These are phyloP conservation scores for Dendrolimus kikuchii DNA, from an alignment of 1,140 invertebrate genomes.

Conservation along the genomic window DNA sequence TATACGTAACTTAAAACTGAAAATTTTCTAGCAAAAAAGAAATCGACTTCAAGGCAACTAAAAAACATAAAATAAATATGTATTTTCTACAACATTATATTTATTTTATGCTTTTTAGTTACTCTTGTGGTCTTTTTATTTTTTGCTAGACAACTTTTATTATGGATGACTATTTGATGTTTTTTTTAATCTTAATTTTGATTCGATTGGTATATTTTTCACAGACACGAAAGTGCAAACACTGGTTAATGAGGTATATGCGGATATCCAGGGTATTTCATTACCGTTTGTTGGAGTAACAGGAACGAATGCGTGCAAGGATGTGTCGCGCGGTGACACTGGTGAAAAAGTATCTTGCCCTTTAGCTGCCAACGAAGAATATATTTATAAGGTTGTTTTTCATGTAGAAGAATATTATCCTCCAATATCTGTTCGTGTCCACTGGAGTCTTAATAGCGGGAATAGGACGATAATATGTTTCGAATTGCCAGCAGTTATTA, in stretches of 20 bases:
- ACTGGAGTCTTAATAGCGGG: conserved; percentile 73
- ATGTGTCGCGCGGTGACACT: conserved; percentile 60
- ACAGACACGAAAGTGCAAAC: conserved; percentile 50
- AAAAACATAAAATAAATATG: no score
- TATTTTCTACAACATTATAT: no score
- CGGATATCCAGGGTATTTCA: conserved; percentile 61
- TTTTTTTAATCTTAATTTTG: background rate
- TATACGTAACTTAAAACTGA: no score
- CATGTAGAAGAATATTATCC: conserved; percentile 31
- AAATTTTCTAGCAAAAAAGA: no score
- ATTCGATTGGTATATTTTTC: conserved; percentile 24
- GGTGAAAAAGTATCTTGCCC: conserved; percentile 39
- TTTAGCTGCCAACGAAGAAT: conserved; percentile 25
- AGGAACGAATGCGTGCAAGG: conserved; percentile 70
- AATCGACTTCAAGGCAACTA: no score
- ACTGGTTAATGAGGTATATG: conserved; percentile 69
- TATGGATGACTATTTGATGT: background rate
- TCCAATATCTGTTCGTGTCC: conserved; percentile 66
- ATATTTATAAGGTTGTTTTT: conserved; percentile 33
- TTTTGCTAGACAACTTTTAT: background rate
- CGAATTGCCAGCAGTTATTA: conserved; percentile 77
- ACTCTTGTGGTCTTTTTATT: no score
- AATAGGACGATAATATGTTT: conserved; percentile 74
- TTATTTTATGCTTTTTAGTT: no score
- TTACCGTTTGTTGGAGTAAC: conserved; percentile 78